phyloP scores from a whole-genome alignment of 2,113 vertebrate species.

The Podarcis muralis region DNA sequence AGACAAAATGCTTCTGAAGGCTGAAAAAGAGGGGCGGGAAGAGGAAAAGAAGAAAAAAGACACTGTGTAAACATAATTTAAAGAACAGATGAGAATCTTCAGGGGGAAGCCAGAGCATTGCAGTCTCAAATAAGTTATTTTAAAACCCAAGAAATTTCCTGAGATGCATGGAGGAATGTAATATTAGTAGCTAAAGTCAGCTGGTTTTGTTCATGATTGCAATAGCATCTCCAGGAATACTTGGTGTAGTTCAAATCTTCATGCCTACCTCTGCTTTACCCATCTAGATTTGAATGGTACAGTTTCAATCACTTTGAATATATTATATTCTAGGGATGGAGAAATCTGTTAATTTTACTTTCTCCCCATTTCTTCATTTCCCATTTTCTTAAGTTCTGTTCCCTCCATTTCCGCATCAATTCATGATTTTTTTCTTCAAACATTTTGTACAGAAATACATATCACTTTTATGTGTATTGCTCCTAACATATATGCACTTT shows the following conservation, averaged over 20 bases:
- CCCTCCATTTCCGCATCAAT: too few relatives aligned
- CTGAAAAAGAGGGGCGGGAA: background rate
- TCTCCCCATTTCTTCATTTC: background rate
- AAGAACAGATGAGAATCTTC: background rate
- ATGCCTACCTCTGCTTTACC: background rate
- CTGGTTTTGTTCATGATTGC: background rate
- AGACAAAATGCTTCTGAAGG: slow-evolving; percentile 23
- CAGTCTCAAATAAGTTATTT: background rate
- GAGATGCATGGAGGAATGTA: background rate
- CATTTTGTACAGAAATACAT: too few relatives aligned
- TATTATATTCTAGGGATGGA: background rate
- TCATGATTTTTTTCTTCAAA: too few relatives aligned
- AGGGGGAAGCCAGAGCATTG: background rate
- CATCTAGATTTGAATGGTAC: background rate
- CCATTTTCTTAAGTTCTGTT: background rate
- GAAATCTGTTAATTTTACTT: too few relatives aligned
- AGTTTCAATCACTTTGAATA: background rate
- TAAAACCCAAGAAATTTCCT: background rate
- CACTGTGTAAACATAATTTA: slow-evolving; percentile 18
- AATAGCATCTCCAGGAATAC: background rate
- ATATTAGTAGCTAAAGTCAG: background rate
- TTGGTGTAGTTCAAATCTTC: background rate
- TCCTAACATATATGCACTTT: too few relatives aligned
- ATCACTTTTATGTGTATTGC: too few relatives aligned
- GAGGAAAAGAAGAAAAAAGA: background rate